Evolutionary conservation across 2,797 vertebrate genomes (phyloP), one percentile per base, ranked within the genome.

Genomic region (Cyprinella venusta): DNA sequence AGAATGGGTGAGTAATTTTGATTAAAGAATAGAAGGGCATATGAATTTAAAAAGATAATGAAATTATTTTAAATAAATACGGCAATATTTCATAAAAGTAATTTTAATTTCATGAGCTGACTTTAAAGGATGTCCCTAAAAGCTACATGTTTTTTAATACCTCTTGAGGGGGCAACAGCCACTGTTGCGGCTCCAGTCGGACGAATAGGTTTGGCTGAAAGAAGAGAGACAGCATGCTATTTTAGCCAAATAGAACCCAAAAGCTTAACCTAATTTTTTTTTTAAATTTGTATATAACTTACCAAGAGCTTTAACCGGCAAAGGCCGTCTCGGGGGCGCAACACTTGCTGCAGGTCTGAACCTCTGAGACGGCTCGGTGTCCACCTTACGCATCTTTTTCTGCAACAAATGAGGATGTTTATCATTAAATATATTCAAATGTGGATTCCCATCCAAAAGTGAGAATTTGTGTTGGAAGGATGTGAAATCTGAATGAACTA

Each of bases 81-180:
- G 1, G 42, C 42, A 13, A 45, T 45, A 13, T 13, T 45, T 12
- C 42, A 52, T 52, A 50, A 18, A 13, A 48, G 13, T 48, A 0
- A 54, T 21, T 56, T 56, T 56, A 1, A 56, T 56, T 10, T n/a
- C 54, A n/a, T n/a, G n/a, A n/a, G 54, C 8, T 10, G 54, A n/a
- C 54, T 56, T 59, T 24, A 24, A 19, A 54, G 16, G 21, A 56
- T 56, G 8, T 9, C 21, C 19, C 19, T 8, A 54, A 61, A 26
- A 26, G 59, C 24, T 30, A 16, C 10, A 30, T 86, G 16, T 26
- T 15, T 45, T 64, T 6, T 61, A 88, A 86, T 74, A 95, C 95
- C 93, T 92, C 93, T 92, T 38, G 93, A 91, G 1, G 93, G 94
- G 40, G 82, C 94, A 0, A 4, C 87, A 45, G 93, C 93, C 76